Evolutionary conservation across 1,140 invertebrate species (phyloP).

Genomic region (Sitodiplosis mosellana): DNA sequence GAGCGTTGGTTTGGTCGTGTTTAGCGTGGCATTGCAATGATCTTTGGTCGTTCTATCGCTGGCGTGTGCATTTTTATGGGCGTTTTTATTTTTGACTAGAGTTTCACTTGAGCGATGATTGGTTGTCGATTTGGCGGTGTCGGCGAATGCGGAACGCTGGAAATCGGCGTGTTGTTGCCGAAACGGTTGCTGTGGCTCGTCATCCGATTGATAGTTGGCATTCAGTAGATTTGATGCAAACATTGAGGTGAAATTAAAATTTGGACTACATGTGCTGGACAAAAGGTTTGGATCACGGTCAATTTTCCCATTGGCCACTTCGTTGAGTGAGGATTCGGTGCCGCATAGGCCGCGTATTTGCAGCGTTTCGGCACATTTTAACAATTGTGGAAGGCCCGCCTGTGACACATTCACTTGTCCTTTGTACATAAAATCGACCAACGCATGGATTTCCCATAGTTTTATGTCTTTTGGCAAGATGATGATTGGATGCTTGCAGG

Average conservation of each 20-base stretch:
- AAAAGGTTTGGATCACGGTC: slow-evolving; percentile 5
- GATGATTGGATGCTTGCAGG: slow-evolving; percentile 70
- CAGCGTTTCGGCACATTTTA: slow-evolving; percentile 63
- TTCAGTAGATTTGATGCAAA: slow-evolving; percentile 4
- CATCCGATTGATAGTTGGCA: slow-evolving; percentile 4
- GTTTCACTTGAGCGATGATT: too few species aligned
- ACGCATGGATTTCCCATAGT: slow-evolving; percentile 57
- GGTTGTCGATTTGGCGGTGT: too few species aligned
- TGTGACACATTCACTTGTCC: slow-evolving; percentile 72
- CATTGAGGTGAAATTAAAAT: background rate
- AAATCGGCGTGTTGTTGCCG: slow-evolving; percentile 8
- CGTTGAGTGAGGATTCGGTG: slow-evolving; percentile 25
- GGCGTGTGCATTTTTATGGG: too few species aligned
- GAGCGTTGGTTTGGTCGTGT: too few species aligned
- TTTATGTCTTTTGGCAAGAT: slow-evolving; percentile 48
- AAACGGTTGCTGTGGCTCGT: slow-evolving; percentile 4
- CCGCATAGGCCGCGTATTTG: slow-evolving; percentile 45
- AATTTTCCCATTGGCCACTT: background rate
- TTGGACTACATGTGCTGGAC: slow-evolving; percentile 4
- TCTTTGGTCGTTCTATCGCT: too few species aligned
- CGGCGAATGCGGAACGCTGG: background rate
- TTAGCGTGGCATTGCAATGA: too few species aligned
- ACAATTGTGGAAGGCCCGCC: slow-evolving; percentile 54
- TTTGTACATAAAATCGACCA: slow-evolving; percentile 77
- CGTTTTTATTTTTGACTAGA: too few species aligned